A percentile compares a stretch with the other conserved stretches of the same genome.
phyloP scores from a whole-genome alignment of 2,888 invertebrate genomes.

The Aquatica leii region DNA sequence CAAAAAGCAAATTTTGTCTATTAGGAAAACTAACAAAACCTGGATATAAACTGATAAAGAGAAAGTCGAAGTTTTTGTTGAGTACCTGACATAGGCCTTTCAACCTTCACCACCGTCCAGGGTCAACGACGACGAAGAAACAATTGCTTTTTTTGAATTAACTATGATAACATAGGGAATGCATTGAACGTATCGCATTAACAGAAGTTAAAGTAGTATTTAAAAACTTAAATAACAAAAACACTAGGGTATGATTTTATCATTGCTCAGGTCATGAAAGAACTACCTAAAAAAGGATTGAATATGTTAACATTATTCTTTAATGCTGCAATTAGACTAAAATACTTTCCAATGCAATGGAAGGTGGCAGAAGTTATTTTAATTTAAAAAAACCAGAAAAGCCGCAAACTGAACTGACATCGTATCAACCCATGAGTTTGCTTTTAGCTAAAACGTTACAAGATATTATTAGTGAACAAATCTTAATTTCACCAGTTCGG shows the following conservation, averaged over 20 bases:
- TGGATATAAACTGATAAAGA: neutral
- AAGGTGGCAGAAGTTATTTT: neutral
- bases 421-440: neutral
- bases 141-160: neutral
- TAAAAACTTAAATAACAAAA: neutral
- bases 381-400: neutral
- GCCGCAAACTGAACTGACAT: neutral
- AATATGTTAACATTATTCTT: neutral
- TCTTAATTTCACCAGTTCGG: neutral
- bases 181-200: neutral
- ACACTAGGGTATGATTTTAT: neutral
- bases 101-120: neutral
- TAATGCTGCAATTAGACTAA: too few relatives aligned
- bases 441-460: neutral
- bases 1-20: too few relatives aligned
- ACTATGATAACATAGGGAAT: neutral
- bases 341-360: neutral
- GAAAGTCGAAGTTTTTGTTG: neutral
- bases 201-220: neutral
- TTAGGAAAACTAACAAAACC: neutral
- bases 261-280: neutral
- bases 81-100: neutral
- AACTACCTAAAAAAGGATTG: too few relatives aligned
- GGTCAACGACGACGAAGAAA: too few relatives aligned
- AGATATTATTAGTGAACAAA: too few relatives aligned